A percentile compares a stretch with the other conserved stretches of the same genome.
Evolutionary conservation across 1,140 invertebrate genomes (phyloP).

Genomic region (Brachionus angularis): DNA sequence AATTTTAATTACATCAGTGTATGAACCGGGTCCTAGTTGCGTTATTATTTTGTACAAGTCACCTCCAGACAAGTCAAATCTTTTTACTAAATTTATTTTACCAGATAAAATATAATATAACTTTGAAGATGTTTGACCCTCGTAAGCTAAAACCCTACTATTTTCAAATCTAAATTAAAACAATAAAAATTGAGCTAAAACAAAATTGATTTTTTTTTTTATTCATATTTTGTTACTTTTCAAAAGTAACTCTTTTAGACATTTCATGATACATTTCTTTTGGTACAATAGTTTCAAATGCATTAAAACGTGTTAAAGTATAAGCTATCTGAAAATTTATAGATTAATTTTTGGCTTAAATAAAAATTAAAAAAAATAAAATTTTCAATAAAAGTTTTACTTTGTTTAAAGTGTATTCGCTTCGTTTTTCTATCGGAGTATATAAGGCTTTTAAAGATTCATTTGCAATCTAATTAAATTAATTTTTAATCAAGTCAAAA

Average conservation of each 20-base stretch:
- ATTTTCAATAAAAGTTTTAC: background rate
- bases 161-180: conserved; percentile 20
- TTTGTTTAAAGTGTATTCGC: background rate
- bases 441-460: conserved; percentile 6
- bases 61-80: conserved; percentile 24
- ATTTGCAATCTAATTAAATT: background rate
- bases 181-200: background rate
- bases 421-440: background rate
- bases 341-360: too few species aligned
- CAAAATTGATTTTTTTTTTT: background rate
- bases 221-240: too few species aligned
- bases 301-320: background rate
- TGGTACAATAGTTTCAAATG: conserved; percentile 23
- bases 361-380: background rate
- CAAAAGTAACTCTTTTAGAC: conserved; percentile 18
- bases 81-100: conserved; percentile 34
- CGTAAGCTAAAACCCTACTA: conserved; percentile 5
- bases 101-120: conserved; percentile 25
- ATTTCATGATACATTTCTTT: background rate
- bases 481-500: too few species aligned
- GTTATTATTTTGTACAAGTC: background rate
- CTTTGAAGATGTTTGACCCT: conserved; percentile 15
- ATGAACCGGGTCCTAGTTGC: background rate
- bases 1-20: conserved; percentile 4
- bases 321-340: too few species aligned